Conservation (phyloP, 1,140 invertebrate species). For the Aphelenchoides avenae region DNA sequence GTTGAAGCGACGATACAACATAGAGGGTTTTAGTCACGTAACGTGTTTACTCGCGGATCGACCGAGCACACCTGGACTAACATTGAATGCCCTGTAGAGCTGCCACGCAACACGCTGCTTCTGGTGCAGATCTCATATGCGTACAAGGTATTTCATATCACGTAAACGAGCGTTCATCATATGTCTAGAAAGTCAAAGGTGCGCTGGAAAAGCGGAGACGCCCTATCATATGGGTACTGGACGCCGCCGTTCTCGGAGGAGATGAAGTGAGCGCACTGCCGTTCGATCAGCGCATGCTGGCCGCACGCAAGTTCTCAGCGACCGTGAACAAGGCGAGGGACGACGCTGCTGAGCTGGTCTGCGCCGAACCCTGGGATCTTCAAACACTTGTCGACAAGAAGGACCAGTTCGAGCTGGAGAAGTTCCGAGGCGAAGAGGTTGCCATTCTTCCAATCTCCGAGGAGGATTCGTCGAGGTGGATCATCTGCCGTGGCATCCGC, state of each 20-base stretch:
- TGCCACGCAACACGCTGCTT: not conserved
- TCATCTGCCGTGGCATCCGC: conserved; percentile 24
- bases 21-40: no score
- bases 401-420: conserved; percentile 17
- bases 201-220: no score
- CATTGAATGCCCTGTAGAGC: conserved; percentile 5
- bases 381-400: conserved; percentile 6
- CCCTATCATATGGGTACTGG: conserved; percentile 20
- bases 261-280: conserved; percentile 18
- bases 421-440: conserved; percentile 6
- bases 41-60: no score
- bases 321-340: conserved; percentile 17
- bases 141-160: conserved; percentile 7
- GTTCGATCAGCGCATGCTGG: conserved; percentile 20
- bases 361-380: conserved; percentile 17
- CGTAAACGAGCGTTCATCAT: no score
- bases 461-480: conserved; percentile 2
- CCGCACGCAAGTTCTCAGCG: conserved; percentile 21
- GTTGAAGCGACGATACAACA: no score
- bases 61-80: no score
- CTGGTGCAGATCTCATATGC: not conserved
- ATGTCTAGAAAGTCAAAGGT: conserved; percentile 27
- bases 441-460: conserved; percentile 15
- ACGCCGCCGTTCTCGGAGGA: conserved; percentile 28
- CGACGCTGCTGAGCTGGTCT: conserved; percentile 10